Evolutionary conservation across 2,113 vertebrate genomes (phyloP).

Genomic region (Taxidea taxus): DNA sequence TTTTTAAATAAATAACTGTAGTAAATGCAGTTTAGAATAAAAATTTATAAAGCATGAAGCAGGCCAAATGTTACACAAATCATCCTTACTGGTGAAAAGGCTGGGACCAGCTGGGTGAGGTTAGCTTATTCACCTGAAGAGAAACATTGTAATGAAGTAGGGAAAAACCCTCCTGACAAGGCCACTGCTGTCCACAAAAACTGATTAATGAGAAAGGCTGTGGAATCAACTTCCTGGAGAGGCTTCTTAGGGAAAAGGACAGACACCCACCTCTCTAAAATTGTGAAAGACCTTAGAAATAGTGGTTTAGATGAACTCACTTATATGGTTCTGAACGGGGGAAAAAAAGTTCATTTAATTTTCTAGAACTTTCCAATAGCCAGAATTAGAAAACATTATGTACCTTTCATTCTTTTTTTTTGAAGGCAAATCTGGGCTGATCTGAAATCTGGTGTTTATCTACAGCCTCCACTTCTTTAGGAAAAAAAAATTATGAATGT

Average conservation of each 20-base stretch:
- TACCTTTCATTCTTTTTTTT: neutral
- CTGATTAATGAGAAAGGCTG: neutral
- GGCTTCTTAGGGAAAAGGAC: neutral
- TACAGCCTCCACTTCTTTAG: neutral
- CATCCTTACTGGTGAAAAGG: neutral
- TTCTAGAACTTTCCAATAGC: neutral
- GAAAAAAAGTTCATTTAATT: neutral
- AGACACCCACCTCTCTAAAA: neutral
- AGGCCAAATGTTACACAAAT: neutral
- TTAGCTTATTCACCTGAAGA: neutral
- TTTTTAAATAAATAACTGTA: neutral
- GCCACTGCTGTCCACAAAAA: neutral
- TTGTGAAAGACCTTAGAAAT: neutral
- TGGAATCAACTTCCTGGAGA: neutral
- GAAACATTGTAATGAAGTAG: neutral
- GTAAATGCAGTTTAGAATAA: neutral
- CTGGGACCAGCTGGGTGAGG: neutral
- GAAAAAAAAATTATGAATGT: neutral
- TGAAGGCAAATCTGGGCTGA: neutral
- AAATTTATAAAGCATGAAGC: neutral
- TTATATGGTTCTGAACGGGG: neutral
- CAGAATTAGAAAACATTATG: slow-evolving; percentile 15
- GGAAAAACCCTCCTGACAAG: neutral
- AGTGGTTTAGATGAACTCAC: neutral
- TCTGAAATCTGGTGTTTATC: slow-evolving; percentile 9